Base-by-base conservation (phyloP, 2,797 vertebrate species). In the Synanceia verrucosa region DNA sequence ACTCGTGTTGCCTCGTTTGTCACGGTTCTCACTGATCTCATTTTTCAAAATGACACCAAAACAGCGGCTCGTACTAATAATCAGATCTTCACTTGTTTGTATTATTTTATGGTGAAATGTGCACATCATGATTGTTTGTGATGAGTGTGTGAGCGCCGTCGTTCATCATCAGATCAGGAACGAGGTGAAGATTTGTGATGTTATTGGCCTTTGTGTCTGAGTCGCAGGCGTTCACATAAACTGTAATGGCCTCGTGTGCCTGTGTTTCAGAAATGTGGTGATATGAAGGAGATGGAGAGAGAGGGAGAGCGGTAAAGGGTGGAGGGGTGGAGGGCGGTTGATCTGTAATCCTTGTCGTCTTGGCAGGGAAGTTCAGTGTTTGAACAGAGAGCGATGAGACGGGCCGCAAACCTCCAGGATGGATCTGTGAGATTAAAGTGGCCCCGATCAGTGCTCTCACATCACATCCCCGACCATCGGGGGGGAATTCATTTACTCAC, bases 361-460 rank as follows among this genome's bases (percentile, higher is more conserved):
- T 88, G 84, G 86, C 83, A 16, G 82, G 83, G 90, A 91, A 90
- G 88, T 89, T 90, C 79, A 81, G 85, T 92, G 89, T 93, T 93
- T 94, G 91, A 94, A 92, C 91, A 92, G 89, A 83, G 87, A 88
- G 81, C 52, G 81, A 71, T 71, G 75, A 88, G 85, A 82, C 70
- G 55, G 84, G 88, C 86, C 84, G 71, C 81, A 85, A 89, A 86
- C 86, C 91, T 91, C 85, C 82, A 85, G 87, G 89, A 92, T 89
- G 89, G 85, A 89, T 92, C 84, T 85, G 70, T 69, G 81, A 92
- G 91, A 94, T 93, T 94, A 93, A 91, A 93, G 90, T 84, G n/a
- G 86, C 64, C 88, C 83, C 84, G 78, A 90, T 91, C 60, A 31
- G 79, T 88, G 76, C 80, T 84, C 88, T 90, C 92, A 88, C 91